phyloP scores from a whole-genome alignment of 2,797 vertebrate genomes.

The Gambusia yucatana region DNA sequence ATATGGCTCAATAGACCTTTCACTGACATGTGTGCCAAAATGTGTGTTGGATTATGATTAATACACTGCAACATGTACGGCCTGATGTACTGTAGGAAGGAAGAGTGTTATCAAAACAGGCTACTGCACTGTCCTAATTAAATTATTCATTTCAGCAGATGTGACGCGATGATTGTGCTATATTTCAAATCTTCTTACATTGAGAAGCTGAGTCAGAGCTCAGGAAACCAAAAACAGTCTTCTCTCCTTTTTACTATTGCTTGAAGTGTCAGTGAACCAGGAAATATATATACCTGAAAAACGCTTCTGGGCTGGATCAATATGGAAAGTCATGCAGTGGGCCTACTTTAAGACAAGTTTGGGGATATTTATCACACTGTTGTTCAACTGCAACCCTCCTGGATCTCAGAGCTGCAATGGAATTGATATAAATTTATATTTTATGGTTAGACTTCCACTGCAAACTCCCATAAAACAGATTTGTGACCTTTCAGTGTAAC shows the following conservation, averaged over 20 bases:
- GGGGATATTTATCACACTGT: slow-evolving; percentile 55
- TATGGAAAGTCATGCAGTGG: slow-evolving; percentile 51
- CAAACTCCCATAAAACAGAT: slow-evolving; percentile 35
- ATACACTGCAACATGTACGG: slow-evolving; percentile 6
- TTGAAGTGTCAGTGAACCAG: slow-evolving; percentile 23
- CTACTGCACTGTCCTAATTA: slow-evolving; percentile 30
- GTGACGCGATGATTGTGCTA: slow-evolving; percentile 29
- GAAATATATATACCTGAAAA: slow-evolving; percentile 30
- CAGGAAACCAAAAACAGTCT: slow-evolving; percentile 33
- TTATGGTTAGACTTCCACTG: slow-evolving; percentile 40
- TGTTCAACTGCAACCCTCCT: slow-evolving; percentile 13
- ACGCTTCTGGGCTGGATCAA: slow-evolving; percentile 55
- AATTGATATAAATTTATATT: slow-evolving; percentile 56
- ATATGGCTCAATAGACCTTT: slow-evolving; percentile 11
- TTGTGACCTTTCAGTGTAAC: slow-evolving; percentile 6
- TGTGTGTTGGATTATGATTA: slow-evolving; percentile 20
- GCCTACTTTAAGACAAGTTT: slow-evolving; percentile 33
- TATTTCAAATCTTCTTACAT: slow-evolving; percentile 31
- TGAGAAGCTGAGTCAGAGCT: slow-evolving; percentile 50
- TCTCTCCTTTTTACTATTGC: slow-evolving; percentile 38
- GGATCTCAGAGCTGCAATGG: slow-evolving; percentile 38
- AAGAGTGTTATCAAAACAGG: slow-evolving; percentile 31
- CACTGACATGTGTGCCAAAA: background rate
- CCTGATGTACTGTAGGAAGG: slow-evolving; percentile 14
- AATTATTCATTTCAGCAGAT: slow-evolving; percentile 57